Evolutionary conservation across 1,140 invertebrate species (phyloP).

Genomic region (Aporrectodea caliginosa): DNA sequence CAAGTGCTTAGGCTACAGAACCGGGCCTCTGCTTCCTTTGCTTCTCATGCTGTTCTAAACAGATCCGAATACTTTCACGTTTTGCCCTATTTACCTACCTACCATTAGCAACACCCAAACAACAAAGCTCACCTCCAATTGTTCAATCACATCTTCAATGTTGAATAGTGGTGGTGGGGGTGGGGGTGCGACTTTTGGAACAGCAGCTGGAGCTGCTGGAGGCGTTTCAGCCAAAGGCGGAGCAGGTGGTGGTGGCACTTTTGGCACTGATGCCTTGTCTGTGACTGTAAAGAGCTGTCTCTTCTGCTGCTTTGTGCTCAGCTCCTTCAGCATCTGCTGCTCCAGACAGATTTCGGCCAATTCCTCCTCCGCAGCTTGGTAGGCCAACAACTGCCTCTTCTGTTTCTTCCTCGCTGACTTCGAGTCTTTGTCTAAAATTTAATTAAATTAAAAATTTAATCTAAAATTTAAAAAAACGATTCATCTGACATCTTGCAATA

Average conservation of each 20-base stretch:
- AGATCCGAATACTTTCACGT: too few species aligned
- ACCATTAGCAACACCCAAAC: too few species aligned
- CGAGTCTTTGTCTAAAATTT: background rate
- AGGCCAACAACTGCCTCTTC: conserved; percentile 45
- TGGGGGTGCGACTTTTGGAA: background rate
- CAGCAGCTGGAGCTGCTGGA: background rate
- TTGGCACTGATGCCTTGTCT: background rate
- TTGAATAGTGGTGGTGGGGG: background rate
- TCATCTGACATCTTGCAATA: too few species aligned
- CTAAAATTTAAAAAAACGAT: too few species aligned
- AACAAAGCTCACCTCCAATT: background rate
- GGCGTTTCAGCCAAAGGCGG: background rate
- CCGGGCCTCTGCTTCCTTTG: too few species aligned
- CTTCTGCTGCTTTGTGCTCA: conserved; percentile 26
- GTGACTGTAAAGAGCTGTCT: background rate
- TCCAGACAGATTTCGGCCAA: conserved; percentile 49
- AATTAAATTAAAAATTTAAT: background rate
- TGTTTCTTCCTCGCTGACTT: conserved; percentile 36
- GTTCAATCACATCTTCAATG: background rate
- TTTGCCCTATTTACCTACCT: too few species aligned
- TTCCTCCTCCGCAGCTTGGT: conserved; percentile 48
- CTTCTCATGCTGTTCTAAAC: too few species aligned
- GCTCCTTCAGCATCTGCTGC: conserved; percentile 46
- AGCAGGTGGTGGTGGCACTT: background rate
- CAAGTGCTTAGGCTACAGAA: too few species aligned